Evolutionary conservation across 2,113 vertebrate species (phyloP).

Genomic region (Varanus komodoensis): DNA sequence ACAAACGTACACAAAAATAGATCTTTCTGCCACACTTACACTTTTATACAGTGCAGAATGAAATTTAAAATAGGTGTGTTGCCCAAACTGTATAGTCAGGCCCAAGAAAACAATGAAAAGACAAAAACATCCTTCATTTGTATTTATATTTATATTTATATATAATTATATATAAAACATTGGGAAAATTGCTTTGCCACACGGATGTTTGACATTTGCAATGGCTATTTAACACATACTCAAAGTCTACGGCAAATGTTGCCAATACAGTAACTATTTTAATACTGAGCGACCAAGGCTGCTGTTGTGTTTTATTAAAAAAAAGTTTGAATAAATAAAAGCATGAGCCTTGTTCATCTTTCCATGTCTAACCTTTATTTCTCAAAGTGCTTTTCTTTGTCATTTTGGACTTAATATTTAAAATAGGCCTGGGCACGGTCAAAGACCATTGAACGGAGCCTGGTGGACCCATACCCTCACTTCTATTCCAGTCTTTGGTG

Average conservation of each 20-base stretch:
- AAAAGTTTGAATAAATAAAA: constrained; percentile 93
- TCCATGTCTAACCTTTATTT: constrained; percentile 56
- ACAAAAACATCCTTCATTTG: constrained; percentile 80
- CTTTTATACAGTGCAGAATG: constrained; percentile 94
- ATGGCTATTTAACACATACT: not conserved
- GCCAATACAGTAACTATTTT: constrained; percentile 89
- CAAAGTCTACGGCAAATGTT: constrained; percentile 92
- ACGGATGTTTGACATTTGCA: not conserved
- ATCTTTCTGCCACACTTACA: constrained; percentile 72
- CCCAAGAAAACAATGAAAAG: constrained; percentile 5
- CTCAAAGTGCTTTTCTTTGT: constrained; percentile 91
- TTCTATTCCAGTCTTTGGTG: not conserved
- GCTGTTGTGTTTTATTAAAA: constrained; percentile 80
- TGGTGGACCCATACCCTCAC: not conserved
- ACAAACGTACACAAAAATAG: constrained; percentile 78
- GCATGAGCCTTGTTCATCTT: constrained; percentile 83
- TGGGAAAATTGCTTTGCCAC: constrained; percentile 70
- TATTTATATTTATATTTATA: constrained; percentile 82
- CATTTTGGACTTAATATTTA: constrained; percentile 23
- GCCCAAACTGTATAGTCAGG: constrained; percentile 73
- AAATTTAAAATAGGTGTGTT: constrained; percentile 82
- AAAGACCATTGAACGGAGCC: not conserved
- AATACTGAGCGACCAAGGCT: constrained; percentile 83
- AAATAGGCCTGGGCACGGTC: not conserved
- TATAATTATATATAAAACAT: constrained; percentile 85